Percentiles rank a stretch among this genome's conserved stretches.
Evolutionary conservation across 2,888 invertebrate species (phyloP).

Genomic region (Vanessa cardui): DNA sequence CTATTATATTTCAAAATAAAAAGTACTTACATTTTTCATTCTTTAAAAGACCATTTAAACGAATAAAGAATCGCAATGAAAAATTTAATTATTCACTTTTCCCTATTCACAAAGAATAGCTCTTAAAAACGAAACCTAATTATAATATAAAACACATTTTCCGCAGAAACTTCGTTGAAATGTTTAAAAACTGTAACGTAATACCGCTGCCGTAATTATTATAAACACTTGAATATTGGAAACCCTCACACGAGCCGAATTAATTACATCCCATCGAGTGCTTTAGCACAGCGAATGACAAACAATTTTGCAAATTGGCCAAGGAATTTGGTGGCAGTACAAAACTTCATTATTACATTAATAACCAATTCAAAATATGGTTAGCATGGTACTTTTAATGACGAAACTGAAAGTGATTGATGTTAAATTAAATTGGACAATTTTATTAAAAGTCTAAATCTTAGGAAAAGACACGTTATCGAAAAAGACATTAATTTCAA

Average conservation of each 20-base stretch:
- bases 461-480: too few relatives aligned
- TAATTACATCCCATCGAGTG: constrained; percentile 15
- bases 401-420: not conserved
- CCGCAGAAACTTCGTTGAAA: too few relatives aligned
- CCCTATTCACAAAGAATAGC: too few relatives aligned
- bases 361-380: not conserved
- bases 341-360: constrained; percentile 5
- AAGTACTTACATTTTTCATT: too few relatives aligned
- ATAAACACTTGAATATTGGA: constrained; percentile 6
- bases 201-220: constrained; percentile 4
- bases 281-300: not conserved
- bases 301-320: constrained; percentile 8
- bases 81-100: too few relatives aligned
- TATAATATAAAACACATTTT: too few relatives aligned
- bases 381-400: not conserved
- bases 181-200: not conserved
- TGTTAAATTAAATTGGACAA: too few relatives aligned
- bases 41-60: too few relatives aligned
- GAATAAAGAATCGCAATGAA: too few relatives aligned
- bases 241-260: constrained; percentile 13
- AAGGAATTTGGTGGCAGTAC: not conserved
- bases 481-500: constrained; percentile 15
- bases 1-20: too few relatives aligned
- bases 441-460: too few relatives aligned
- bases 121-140: too few relatives aligned